Conservation (phyloP, 30 jellyfish, hydroid and myxozoan species). For the Phacellophora camtschatica region DNA sequence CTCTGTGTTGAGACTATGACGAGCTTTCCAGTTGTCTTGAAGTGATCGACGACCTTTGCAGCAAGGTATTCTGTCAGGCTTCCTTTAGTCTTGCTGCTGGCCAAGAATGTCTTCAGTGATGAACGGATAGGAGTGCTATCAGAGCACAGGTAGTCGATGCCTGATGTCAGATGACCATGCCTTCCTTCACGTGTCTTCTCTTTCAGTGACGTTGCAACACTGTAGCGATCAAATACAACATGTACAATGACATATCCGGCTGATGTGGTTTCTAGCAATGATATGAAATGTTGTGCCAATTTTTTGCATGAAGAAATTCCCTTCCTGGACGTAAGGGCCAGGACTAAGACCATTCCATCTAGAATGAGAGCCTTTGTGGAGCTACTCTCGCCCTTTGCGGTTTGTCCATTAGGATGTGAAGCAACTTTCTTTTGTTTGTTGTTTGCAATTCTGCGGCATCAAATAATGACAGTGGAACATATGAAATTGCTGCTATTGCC, state of each 20-base stretch:
- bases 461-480: conserved; percentile 35
- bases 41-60: conserved; percentile 20
- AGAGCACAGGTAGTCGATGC: conserved; percentile 15
- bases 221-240: conserved; percentile 26
- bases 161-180: conserved; percentile 14
- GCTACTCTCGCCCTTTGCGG: conserved; percentile 1
- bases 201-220: conserved; percentile 25
- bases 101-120: conserved; percentile 36
- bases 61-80: conserved; percentile 37
- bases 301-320: conserved; percentile 15
- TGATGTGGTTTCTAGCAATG: conserved; percentile 13
- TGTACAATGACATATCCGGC: conserved; percentile 28
- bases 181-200: conserved; percentile 33
- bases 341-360: conserved; percentile 18
- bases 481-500: conserved; percentile 53
- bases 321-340: conserved; percentile 22
- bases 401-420: conserved; percentile 39
- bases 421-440: conserved; percentile 32
- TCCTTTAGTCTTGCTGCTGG: conserved; percentile 40
- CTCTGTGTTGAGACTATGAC: conserved; percentile 35
- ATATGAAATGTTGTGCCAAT: conserved; percentile 23
- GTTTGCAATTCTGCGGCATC: conserved; percentile 52
- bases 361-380: conserved; percentile 3
- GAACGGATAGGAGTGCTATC: conserved; percentile 33
- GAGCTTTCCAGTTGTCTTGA: conserved; percentile 27